These are phyloP conservation scores for Tachyglossus aculeatus DNA, from an alignment of 2,797 vertebrate genomes.

Conservation along the genomic window DNA sequence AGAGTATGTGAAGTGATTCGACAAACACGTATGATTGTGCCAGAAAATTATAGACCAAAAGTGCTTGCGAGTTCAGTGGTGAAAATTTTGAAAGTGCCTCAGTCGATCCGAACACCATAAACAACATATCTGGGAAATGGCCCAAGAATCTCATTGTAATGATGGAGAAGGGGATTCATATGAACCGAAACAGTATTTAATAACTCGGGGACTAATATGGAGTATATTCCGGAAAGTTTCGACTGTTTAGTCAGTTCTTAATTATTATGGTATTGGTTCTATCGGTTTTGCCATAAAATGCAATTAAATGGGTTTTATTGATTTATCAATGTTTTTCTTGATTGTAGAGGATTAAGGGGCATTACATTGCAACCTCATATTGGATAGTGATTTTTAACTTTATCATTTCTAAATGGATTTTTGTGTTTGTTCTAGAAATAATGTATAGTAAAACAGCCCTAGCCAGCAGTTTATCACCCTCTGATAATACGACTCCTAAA, in stretches of 20 bases:
- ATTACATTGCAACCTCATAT: neutral
- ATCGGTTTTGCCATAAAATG: neutral
- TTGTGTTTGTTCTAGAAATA: conserved; percentile 79
- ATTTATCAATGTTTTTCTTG: neutral
- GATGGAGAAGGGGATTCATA: no score
- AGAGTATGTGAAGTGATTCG: conserved; percentile 3
- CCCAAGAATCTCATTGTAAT: no score
- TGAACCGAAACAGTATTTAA: no score
- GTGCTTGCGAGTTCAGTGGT: neutral
- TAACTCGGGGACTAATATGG: no score
- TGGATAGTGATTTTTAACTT: neutral
- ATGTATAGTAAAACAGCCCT: conserved; percentile 80
- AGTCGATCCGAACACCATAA: no score
- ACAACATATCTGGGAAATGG: no score
- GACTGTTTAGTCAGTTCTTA: neutral
- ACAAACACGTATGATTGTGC: neutral
- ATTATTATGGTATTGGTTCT: neutral
- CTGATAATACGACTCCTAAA: conserved; percentile 76
- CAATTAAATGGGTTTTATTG: neutral
- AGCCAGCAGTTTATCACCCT: conserved; percentile 74
- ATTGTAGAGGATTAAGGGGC: neutral
- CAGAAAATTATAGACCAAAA: neutral
- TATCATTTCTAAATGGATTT: conserved; percentile 19
- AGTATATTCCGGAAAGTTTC: no score
- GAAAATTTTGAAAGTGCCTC: no score